Conservation (phyloP, 2,888 invertebrate genomes). For the Erpobdella octoculata region DNA sequence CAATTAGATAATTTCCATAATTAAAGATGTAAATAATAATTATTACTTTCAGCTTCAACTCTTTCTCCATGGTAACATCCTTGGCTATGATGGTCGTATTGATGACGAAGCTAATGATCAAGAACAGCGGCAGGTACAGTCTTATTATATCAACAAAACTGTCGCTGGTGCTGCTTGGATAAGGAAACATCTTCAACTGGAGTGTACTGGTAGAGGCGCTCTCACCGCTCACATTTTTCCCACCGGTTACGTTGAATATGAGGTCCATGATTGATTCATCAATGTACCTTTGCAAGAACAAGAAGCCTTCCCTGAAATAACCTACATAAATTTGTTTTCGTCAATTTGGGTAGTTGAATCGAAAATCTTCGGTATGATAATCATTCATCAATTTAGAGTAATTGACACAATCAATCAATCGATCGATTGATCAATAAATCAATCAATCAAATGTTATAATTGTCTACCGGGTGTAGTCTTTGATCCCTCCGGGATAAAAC, state of each 20-base stretch:
- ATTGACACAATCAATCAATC: no score
- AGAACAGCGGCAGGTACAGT: conserved; percentile 64
- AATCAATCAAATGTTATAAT: no score
- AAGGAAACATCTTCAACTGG: conserved; percentile 63
- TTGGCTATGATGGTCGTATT: conserved; percentile 68
- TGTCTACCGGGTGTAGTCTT: neutral
- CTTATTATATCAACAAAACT: conserved; percentile 61
- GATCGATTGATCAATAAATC: no score
- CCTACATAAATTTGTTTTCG: conserved; percentile 48
- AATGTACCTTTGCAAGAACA: conserved; percentile 60
- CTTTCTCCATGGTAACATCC: conserved; percentile 66
- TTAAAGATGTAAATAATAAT: no score
- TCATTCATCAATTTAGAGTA: no score
- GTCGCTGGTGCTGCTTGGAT: conserved; percentile 64
- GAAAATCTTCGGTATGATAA: no score
- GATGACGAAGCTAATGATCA: conserved; percentile 70
- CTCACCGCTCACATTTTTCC: conserved; percentile 35
- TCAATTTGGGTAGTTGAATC: neutral
- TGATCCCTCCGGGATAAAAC: conserved; percentile 10
- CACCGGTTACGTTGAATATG: neutral
- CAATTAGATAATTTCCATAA: no score
- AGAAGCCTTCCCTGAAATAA: conserved; percentile 62
- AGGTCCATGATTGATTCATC: conserved; percentile 51
- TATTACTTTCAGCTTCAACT: conserved; percentile 65
- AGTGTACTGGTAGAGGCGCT: conserved; percentile 28